phyloP scores from a whole-genome alignment of 1,140 invertebrate species.

The Heliconius melpomene region DNA sequence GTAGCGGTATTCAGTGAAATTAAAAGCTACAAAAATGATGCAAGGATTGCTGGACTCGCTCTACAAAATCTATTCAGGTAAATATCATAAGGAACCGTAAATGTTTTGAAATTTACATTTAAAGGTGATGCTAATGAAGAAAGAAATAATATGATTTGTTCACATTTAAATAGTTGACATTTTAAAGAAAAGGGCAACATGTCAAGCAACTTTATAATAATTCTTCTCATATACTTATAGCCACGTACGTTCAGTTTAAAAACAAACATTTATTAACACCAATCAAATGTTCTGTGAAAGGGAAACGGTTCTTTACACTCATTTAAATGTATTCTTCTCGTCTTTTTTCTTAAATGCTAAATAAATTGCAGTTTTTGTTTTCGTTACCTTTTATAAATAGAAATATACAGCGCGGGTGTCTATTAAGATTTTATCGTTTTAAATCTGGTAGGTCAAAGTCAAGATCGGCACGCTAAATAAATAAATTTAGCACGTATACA shows the following conservation, averaged over 20 bases:
- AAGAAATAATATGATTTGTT: slow-evolving; percentile 1
- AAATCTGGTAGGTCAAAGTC: slow-evolving; percentile 12
- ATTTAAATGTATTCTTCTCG: no score
- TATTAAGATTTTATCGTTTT: slow-evolving; percentile 14
- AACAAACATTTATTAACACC: neutral
- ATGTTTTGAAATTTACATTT: neutral
- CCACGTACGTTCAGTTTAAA: neutral
- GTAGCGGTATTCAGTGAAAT: slow-evolving; percentile 45
- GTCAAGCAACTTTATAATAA: neutral
- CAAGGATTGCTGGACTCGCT: slow-evolving; percentile 74
- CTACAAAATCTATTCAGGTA: slow-evolving; percentile 75
- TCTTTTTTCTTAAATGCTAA: neutral
- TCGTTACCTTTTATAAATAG: neutral
- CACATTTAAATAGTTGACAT: slow-evolving; percentile 11
- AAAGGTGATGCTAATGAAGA: neutral
- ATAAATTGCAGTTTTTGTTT: neutral
- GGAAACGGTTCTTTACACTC: no score
- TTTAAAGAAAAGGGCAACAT: neutral
- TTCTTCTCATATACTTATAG: neutral
- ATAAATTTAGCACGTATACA: slow-evolving; percentile 10
- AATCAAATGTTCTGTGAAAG: neutral
- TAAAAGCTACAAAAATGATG: slow-evolving; percentile 67
- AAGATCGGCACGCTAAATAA: slow-evolving; percentile 11
- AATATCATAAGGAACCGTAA: slow-evolving; percentile 24
- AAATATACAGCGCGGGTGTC: neutral